Evolutionary conservation across 2,888 invertebrate species (phyloP), one percentile per base, ranked within the genome.

Genomic region (Cancer borealis): DNA sequence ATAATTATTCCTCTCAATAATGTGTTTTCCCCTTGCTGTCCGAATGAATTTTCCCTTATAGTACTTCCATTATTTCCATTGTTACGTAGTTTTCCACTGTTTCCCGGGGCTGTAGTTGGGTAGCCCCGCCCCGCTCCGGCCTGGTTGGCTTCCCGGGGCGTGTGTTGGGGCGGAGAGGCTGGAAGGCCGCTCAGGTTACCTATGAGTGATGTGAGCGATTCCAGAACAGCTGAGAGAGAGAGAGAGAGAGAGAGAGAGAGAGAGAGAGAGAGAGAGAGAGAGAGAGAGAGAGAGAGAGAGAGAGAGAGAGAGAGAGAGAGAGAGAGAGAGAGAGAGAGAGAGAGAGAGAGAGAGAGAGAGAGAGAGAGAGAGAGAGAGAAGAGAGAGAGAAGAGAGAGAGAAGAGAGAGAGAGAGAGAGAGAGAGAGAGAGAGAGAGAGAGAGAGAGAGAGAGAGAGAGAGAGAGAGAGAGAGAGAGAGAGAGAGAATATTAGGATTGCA

Each of bases 1-100:
- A 94, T 90, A 17, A 45, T 94, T 30, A 94, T 92, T 10, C 94
- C 92, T 14, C 14, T 54, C 8, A 79, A 6, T 26, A 30, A 30
- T 6, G 79, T 30, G 5, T 79, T 30, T 30, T n/a, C 73, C 73
- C 73, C 26, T n/a, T 73, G 73, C 73, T 21, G 21, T 21, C n/a
- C 73, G n/a, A 3, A 8, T n/a, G 4, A 39, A n/a, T n/a, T 17
- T 14, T 39, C 39, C 39, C 91, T 17, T 14, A 54, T 12, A 17
- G 54, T 0, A 3, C 54, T 54, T n/a, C 66, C 88, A 45, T 12
- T 45, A 88, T 3, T 3, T 12, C 21, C 88, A 45, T 39, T 88
- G 39, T 84, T 17, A 54, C 39, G 2, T 39, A 39, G 54, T 3
- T 0, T 54, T 54, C 54, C 54, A 12, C 12, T 54, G 73, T 73